Evolutionary conservation across 1,140 invertebrate genomes (phyloP).

Genomic region (Drosophila lini): DNA sequence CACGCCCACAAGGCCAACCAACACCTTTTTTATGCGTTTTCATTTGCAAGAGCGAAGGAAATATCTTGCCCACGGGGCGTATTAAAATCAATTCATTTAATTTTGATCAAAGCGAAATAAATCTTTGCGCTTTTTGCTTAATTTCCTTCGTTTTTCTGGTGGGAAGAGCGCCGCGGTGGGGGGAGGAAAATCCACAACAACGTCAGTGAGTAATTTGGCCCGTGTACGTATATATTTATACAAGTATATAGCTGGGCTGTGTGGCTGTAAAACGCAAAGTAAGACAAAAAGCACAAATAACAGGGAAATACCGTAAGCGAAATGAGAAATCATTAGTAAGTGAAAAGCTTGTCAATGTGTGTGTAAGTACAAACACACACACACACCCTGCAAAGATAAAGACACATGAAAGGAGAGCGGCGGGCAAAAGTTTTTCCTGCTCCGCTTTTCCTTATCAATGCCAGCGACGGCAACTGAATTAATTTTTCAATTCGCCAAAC

Average conservation of each 20-base stretch:
- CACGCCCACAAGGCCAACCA: conserved; percentile 54
- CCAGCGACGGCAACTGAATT: conserved; percentile 79
- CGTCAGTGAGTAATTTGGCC: conserved; percentile 78
- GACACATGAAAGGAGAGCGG: conserved; percentile 70
- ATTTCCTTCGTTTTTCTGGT: conserved; percentile 67
- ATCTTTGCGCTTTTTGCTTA: conserved; percentile 83
- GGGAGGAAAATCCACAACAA: conserved; percentile 76
- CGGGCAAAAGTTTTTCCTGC: conserved; percentile 72
- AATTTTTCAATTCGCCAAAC: conserved; percentile 84
- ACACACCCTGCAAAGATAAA: conserved; percentile 53
- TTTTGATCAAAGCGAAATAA: conserved; percentile 83
- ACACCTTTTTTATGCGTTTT: conserved; percentile 78
- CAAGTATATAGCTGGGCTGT: background rate
- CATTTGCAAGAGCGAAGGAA: conserved; percentile 74
- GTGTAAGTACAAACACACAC: conserved; percentile 41
- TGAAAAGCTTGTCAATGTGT: conserved; percentile 69
- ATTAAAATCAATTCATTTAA: conserved; percentile 84
- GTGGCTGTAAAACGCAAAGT: conserved; percentile 63
- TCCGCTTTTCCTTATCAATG: conserved; percentile 72
- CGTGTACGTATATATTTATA: conserved; percentile 25
- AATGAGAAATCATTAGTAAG: conserved; percentile 83
- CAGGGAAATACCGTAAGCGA: conserved; percentile 76
- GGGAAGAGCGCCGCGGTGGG: background rate
- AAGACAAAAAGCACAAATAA: conserved; percentile 80
- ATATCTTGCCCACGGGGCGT: conserved; percentile 82